Evolutionary conservation across 1,140 invertebrate genomes (phyloP).

Genomic region (Chrysopa pallens): DNA sequence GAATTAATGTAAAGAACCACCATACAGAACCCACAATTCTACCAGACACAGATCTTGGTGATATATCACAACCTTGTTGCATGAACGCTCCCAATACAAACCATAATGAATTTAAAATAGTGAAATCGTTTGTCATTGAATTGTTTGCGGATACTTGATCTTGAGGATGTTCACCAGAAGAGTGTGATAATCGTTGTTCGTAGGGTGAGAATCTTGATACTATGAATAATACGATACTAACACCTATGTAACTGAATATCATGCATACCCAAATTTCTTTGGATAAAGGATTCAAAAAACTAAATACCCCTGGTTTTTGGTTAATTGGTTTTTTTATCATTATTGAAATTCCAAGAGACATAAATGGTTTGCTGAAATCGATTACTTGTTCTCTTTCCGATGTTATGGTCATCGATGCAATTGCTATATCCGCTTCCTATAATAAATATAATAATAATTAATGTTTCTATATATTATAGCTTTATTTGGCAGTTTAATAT

Average conservation of each 20-base stretch:
- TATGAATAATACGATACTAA: slow-evolving; percentile 87
- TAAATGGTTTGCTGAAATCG: slow-evolving; percentile 95
- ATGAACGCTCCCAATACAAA: slow-evolving; percentile 92
- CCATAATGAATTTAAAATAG: slow-evolving; percentile 92
- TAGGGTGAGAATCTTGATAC: slow-evolving; percentile 91
- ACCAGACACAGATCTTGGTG: slow-evolving; percentile 83
- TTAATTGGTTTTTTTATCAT: slow-evolving; percentile 95
- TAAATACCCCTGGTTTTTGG: slow-evolving; percentile 87
- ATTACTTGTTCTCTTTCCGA: slow-evolving; percentile 85
- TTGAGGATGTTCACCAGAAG: slow-evolving; percentile 25
- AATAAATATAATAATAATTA: background rate
- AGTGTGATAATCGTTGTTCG: slow-evolving; percentile 64
- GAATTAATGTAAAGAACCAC: slow-evolving; percentile 99
- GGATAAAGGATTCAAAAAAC: slow-evolving; percentile 91
- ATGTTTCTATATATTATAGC: background rate
- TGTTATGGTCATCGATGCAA: slow-evolving; percentile 90
- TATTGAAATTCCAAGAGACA: slow-evolving; percentile 93
- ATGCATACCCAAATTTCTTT: slow-evolving; percentile 97
- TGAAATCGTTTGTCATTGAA: slow-evolving; percentile 86
- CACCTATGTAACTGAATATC: slow-evolving; percentile 89
- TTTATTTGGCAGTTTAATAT: background rate
- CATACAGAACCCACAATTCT: slow-evolving; percentile 91
- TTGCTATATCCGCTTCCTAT: slow-evolving; percentile 91
- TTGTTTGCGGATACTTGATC: slow-evolving; percentile 20
- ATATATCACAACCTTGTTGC: slow-evolving; percentile 96